Percentiles rank a stretch among this genome's conserved stretches.
Evolutionary conservation across 2,113 vertebrate genomes (phyloP).

Genomic region (Lamprotornis superbus): DNA sequence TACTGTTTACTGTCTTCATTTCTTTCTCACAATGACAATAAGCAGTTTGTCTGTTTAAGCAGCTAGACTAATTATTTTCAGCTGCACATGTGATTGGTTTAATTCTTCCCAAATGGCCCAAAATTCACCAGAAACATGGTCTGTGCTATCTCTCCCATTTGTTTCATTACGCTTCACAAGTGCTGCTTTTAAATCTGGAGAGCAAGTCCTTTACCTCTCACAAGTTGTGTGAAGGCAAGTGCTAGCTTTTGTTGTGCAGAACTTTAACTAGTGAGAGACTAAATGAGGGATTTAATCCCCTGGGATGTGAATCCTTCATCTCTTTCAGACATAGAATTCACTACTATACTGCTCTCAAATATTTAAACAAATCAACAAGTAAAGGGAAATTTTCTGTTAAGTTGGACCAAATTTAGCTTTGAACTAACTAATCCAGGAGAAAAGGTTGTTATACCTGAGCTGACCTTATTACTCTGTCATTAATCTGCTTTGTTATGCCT

Average conservation of each 20-base stretch:
- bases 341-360: neutral
- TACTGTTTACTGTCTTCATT: neutral
- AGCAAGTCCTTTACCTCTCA: neutral
- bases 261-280: neutral
- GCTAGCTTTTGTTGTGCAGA: neutral
- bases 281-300: neutral
- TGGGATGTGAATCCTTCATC: neutral
- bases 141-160: neutral
- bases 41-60: neutral
- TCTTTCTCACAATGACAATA: neutral
- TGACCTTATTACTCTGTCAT: constrained; percentile 33
- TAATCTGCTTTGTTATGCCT: constrained; percentile 38
- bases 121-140: neutral
- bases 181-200: neutral
- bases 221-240: neutral
- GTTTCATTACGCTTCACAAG: neutral
- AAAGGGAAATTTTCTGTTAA: neutral
- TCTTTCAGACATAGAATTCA: neutral
- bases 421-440: neutral
- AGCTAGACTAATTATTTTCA: constrained; percentile 2
- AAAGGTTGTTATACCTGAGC: constrained; percentile 42
- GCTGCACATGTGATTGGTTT: neutral
- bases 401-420: neutral
- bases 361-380: neutral
- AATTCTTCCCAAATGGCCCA: neutral